These are phyloP conservation scores for Forpus xanthops DNA, from an alignment of 2,797 vertebrate species.

Conservation along the genomic window DNA sequence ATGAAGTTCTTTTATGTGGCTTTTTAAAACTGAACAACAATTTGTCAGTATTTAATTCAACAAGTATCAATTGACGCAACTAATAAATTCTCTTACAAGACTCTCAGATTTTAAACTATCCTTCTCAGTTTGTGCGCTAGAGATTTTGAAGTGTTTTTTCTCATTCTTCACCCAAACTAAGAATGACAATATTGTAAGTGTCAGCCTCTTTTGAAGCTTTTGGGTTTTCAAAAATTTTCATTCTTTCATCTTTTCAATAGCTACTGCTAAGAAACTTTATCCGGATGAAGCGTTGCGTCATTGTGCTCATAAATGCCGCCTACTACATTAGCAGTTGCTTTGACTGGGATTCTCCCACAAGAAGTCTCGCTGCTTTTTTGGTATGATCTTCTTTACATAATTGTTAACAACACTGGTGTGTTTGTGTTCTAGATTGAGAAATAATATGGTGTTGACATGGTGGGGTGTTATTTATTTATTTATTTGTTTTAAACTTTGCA, in stretches of 20 bases:
- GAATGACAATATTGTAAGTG: not conserved
- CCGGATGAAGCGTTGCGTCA: conserved; percentile 88
- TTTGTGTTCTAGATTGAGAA: not conserved
- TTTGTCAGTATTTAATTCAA: not conserved
- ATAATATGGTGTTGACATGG: not conserved
- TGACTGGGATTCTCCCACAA: conserved; percentile 95
- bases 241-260: conserved; percentile 74
- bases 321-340: conserved; percentile 98
- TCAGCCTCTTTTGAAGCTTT: conserved; percentile 5
- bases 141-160: not conserved
- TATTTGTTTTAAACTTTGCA: not conserved
- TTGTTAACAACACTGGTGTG: not conserved
- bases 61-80: not conserved
- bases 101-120: not conserved
- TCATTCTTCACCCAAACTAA: not conserved
- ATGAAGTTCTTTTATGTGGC: not conserved
- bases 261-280: conserved; percentile 92
- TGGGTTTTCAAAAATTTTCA: conserved; percentile 35
- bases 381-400: conserved; percentile 77
- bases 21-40: not conserved
- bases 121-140: not conserved
- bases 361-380: conserved; percentile 96
- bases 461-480: not conserved
- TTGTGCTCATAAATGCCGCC: conserved; percentile 89
- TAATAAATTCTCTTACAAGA: not conserved